Conservation (phyloP, 1,140 invertebrate genomes). For the Drosophila paulistorum region DNA sequence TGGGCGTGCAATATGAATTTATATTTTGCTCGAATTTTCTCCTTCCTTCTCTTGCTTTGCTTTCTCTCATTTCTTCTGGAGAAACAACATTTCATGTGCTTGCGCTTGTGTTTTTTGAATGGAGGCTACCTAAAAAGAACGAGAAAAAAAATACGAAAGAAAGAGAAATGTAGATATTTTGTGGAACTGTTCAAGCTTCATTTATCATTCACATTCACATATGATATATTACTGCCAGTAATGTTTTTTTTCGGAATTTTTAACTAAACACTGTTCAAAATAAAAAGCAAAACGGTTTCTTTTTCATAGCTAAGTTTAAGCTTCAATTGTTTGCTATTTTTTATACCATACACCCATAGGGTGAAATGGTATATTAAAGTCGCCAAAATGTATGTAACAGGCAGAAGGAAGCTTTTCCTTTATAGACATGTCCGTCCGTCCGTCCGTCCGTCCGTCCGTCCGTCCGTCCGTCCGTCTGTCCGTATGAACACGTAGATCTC, state of each 20-base stretch:
- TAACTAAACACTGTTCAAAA: not conserved
- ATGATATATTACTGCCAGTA: not conserved
- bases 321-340: too few relatives aligned
- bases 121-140: not conserved
- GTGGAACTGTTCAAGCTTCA: constrained; percentile 1
- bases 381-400: too few relatives aligned
- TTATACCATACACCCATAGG: too few relatives aligned
- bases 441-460: too few relatives aligned
- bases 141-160: not conserved
- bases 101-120: not conserved
- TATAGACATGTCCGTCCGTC: too few relatives aligned
- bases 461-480: too few relatives aligned
- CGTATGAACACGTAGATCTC: too few relatives aligned
- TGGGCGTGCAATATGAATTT: constrained; percentile 52
- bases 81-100: constrained; percentile 8
- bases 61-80: constrained; percentile 1
- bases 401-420: too few relatives aligned
- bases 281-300: not conserved
- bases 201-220: constrained; percentile 4
- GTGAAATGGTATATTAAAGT: too few relatives aligned
- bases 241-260: not conserved
- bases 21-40: constrained; percentile 49
- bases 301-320: not conserved
- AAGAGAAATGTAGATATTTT: constrained; percentile 1
- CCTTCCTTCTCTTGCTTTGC: not conserved